Evolutionary conservation across 92 coral and sea anemone genomes (phyloP).

Genomic region (Epizoanthus ramosus): DNA sequence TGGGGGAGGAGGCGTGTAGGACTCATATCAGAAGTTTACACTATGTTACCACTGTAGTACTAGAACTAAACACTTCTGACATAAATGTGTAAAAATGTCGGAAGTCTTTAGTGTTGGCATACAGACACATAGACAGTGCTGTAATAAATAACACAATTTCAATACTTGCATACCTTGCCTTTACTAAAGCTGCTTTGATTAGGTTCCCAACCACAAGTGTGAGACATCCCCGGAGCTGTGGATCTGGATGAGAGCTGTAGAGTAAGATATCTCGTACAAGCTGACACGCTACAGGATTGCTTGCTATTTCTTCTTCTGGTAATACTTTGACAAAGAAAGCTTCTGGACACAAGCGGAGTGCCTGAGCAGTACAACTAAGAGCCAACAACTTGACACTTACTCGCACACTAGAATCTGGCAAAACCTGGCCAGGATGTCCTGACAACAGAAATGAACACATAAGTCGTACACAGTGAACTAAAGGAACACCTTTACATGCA

Average conservation of each 20-base stretch:
- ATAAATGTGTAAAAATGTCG: too few species aligned
- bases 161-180: slow-evolving; percentile 68
- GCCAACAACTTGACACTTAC: slow-evolving; percentile 96
- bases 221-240: slow-evolving; percentile 88
- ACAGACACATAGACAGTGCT: not conserved
- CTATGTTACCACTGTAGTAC: too few species aligned
- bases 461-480: slow-evolving; percentile 90
- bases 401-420: slow-evolving; percentile 91
- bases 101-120: too few species aligned
- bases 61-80: too few species aligned
- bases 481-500: slow-evolving; percentile 87
- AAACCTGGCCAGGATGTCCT: slow-evolving; percentile 86
- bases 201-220: slow-evolving; percentile 82
- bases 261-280: slow-evolving; percentile 88
- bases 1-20: too few species aligned
- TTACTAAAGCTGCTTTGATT: slow-evolving; percentile 70
- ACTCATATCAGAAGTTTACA: too few species aligned
- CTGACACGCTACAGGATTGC: slow-evolving; percentile 47
- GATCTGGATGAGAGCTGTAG: slow-evolving; percentile 90
- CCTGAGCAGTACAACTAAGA: slow-evolving; percentile 82
- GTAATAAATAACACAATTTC: too few species aligned
- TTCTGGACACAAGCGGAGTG: slow-evolving; percentile 82
- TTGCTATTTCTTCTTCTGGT: slow-evolving; percentile 64
- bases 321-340: slow-evolving; percentile 79
- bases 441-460: slow-evolving; percentile 92